Evolutionary conservation across 2,113 vertebrate species (phyloP).

Genomic region (Bubo bubo): DNA sequence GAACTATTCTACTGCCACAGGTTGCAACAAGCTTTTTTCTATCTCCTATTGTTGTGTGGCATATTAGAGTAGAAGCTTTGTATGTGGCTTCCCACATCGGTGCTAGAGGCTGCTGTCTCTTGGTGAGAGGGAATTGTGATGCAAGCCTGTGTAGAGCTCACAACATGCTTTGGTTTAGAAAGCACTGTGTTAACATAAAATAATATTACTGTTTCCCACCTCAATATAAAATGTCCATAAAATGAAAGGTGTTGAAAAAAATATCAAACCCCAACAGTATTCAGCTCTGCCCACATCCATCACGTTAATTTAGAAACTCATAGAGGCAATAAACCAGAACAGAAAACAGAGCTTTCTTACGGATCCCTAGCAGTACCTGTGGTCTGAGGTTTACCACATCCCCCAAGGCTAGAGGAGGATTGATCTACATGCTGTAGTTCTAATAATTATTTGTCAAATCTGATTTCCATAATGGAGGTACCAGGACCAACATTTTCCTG

Average conservation of each 20-base stretch:
- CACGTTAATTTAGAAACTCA: background rate
- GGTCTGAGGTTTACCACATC: background rate
- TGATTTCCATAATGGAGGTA: background rate
- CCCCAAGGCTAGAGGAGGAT: background rate
- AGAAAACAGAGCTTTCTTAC: background rate
- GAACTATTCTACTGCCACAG: background rate
- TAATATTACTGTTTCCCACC: background rate
- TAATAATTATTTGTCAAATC: constrained; percentile 14
- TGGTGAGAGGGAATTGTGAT: background rate
- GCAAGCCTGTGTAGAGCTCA: background rate
- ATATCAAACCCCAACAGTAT: background rate
- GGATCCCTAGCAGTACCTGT: background rate
- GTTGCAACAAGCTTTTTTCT: background rate
- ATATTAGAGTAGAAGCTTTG: background rate
- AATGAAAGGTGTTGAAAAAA: background rate
- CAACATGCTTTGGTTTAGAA: background rate
- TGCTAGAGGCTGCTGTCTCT: background rate
- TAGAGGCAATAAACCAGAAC: background rate
- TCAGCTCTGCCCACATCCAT: background rate
- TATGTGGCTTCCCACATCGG: background rate
- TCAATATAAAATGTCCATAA: background rate
- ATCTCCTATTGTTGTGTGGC: background rate
- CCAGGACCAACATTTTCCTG: background rate
- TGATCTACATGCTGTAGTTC: background rate
- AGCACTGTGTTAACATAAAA: background rate